Base-by-base conservation (phyloP, 2,888 invertebrate genomes). In the Malthinus seriepunctatus region DNA sequence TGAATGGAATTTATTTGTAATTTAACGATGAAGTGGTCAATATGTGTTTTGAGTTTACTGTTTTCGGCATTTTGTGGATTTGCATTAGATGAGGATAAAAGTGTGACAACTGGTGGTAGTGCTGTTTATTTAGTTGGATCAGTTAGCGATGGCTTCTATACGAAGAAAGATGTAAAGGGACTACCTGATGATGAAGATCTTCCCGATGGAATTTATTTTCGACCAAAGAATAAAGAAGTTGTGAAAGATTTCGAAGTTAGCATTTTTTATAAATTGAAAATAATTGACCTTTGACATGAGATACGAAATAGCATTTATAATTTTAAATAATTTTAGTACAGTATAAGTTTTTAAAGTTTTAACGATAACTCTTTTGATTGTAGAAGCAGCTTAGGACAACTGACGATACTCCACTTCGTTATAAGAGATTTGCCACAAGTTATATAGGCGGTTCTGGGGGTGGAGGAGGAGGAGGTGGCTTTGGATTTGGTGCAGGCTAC, bases 181-280 rank as follows among this genome's bases (percentile, higher is more conserved):
- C 67, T 76, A 49, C 67, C 69, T 14, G 68, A 73, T 7, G 63
- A 69, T 31, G 68, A 71, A 15, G 74, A 73, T 23, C 49, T 66
- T 11, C 68, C 68, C 8, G 76, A 77, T 69, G 76, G 76, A n/a
- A 69, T 77, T 37, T 76, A 77, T 63, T 76, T 74, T 64, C 68
- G 71, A 52, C 75, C 76, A 9, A 71, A 64, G 34, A 63, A 69
- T 58, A 74, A 73, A 8, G 54, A 70, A 60, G 68, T 73, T 1
- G 8, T 50, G 10, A 31, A 33, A 12, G 9, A 14, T 8, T 9
- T 50, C 11, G 11, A 32, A 7, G 56, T 56, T 44, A 50, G 34
- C 49, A 42, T 15, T n/a, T n/a, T 14, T 42, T 15, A 12, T 78
- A 78, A 76, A 33, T 47, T 47, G 1, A 33, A 11, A 32, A 23